Conservation (phyloP, 2,888 invertebrate species). For the Pimpla rufipes region DNA sequence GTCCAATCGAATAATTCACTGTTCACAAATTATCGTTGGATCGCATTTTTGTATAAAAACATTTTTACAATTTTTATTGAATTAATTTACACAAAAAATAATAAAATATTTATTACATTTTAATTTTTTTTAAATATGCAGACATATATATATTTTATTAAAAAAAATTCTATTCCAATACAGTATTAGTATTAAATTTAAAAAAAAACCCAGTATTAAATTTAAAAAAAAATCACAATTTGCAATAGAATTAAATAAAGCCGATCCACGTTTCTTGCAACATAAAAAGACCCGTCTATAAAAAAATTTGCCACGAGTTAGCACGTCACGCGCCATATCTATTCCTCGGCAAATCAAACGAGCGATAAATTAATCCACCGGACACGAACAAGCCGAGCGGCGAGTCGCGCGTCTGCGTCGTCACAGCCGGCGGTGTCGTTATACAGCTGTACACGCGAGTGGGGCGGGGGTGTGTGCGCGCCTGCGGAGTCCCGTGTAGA, state of each 20-base stretch:
- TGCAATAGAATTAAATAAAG: not conserved
- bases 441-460: constrained; percentile 66
- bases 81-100: no score
- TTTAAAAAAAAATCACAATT: no score
- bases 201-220: no score
- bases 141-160: no score
- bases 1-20: constrained; percentile 18
- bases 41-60: no score
- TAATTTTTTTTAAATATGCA: no score
- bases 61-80: not conserved
- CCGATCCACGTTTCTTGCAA: no score
- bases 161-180: no score
- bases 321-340: constrained; percentile 64
- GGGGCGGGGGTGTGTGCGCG: constrained; percentile 62
- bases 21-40: not conserved
- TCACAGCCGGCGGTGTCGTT: constrained; percentile 66
- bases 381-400: constrained; percentile 51
- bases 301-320: no score
- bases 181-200: no score
- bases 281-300: no score
- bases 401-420: constrained; percentile 53
- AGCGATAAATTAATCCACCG: constrained; percentile 76
- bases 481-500: constrained; percentile 72
- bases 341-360: constrained; percentile 73
- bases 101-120: no score